Evolutionary conservation across 1,140 invertebrate species (phyloP).

Genomic region (Drosophila parvula): DNA sequence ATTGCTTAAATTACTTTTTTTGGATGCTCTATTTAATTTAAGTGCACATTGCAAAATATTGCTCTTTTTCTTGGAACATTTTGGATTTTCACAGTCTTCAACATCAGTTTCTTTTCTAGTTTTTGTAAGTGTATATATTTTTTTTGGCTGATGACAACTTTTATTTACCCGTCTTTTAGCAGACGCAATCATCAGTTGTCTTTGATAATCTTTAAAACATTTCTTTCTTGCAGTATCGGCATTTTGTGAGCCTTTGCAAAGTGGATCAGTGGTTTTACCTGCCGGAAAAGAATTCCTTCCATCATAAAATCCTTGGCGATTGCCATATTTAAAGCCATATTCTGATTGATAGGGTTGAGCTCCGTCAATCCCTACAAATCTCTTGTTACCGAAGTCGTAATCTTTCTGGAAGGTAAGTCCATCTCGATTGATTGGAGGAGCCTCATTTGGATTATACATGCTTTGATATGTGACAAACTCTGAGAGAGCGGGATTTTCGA

Average conservation of each 20-base stretch:
- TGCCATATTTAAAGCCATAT: too few relatives aligned
- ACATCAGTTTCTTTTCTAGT: too few relatives aligned
- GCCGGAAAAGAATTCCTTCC: neutral
- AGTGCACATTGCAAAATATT: neutral
- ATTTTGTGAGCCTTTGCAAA: neutral
- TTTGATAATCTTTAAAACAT: neutral
- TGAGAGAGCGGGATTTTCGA: too few relatives aligned
- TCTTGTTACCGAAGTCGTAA: too few relatives aligned
- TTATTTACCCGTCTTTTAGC: neutral
- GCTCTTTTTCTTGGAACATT: neutral
- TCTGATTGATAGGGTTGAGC: neutral
- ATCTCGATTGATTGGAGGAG: neutral
- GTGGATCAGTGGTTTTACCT: neutral
- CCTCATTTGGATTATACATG: neutral
- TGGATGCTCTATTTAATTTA: neutral
- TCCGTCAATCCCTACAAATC: neutral
- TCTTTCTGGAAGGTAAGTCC: slow-evolving; percentile 1
- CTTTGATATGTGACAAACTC: neutral
- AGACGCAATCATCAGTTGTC: neutral
- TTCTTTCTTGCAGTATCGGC: too few relatives aligned
- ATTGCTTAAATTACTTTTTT: neutral
- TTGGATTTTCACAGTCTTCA: neutral
- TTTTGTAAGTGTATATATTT: neutral
- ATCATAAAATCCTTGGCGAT: neutral
- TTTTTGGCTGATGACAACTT: neutral